These are phyloP conservation scores for Bradypodion ventrale DNA, from an alignment of 2,797 vertebrate species.

Conservation along the genomic window DNA sequence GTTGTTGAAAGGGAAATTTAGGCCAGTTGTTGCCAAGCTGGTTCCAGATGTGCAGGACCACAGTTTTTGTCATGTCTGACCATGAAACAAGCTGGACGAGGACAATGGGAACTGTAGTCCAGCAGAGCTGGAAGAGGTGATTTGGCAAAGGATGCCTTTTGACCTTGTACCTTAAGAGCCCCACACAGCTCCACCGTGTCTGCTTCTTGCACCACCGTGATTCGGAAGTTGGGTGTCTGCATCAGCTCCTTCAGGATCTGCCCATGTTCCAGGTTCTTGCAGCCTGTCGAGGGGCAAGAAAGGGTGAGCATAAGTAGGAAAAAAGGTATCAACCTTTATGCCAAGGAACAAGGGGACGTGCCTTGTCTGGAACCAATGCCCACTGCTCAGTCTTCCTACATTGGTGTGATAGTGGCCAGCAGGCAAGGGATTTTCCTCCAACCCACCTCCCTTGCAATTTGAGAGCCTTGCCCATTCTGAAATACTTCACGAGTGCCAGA, in stretches of 20 bases:
- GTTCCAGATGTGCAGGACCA: neutral
- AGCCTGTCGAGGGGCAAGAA: conserved; percentile 75
- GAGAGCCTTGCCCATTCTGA: neutral
- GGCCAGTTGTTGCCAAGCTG: neutral
- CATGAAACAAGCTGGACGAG: neutral
- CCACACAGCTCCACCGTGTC: conserved; percentile 98
- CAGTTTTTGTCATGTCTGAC: neutral
- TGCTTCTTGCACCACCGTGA: conserved; percentile 91
- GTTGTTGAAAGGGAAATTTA: neutral
- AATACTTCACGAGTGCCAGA: no score
- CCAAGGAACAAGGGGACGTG: neutral
- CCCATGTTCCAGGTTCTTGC: conserved; percentile 81
- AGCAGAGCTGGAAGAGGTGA: neutral
- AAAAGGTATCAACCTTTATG: neutral
- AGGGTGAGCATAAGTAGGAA: neutral
- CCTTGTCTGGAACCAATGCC: neutral
- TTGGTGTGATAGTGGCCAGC: neutral
- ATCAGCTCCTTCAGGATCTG: conserved; percentile 90
- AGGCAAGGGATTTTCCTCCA: neutral
- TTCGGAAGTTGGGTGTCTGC: conserved; percentile 92
- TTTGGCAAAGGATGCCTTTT: neutral
- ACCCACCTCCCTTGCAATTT: neutral
- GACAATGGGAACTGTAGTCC: neutral
- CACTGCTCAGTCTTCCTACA: neutral
- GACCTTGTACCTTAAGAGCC: conserved; percentile 88